Evolutionary conservation across 2,113 vertebrate genomes (phyloP).

Genomic region (Neofelis nebulosa): DNA sequence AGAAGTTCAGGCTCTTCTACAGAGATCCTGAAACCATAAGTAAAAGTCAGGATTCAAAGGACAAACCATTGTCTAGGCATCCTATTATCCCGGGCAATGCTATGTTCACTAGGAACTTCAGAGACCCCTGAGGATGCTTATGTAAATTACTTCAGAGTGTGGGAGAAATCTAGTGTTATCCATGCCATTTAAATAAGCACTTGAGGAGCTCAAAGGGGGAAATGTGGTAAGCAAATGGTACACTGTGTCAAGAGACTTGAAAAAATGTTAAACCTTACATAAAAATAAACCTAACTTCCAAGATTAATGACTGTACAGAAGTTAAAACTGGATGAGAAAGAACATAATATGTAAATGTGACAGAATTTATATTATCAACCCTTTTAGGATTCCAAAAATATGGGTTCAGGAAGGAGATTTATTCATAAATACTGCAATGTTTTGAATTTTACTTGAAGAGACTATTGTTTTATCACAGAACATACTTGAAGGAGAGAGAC

Average conservation of each 20-base stretch:
- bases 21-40: conserved; percentile 11
- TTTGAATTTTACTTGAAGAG: conserved; percentile 46
- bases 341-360: conserved; percentile 18
- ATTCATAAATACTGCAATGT: background rate
- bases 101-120: conserved; percentile 19
- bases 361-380: background rate
- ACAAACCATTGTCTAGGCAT: background rate
- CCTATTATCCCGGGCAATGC: background rate
- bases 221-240: conserved; percentile 13
- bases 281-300: conserved; percentile 19
- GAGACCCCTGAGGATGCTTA: background rate
- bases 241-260: background rate
- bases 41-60: conserved; percentile 52
- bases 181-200: background rate
- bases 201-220: background rate
- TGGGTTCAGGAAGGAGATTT: background rate
- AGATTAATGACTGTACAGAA: conserved; percentile 30
- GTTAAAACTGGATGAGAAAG: conserved; percentile 24
- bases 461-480: conserved; percentile 50
- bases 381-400: background rate
- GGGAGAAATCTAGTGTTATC: background rate
- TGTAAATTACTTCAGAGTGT: background rate
- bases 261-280: conserved; percentile 8
- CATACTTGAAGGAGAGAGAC: background rate
- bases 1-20: background rate